phyloP scores from a whole-genome alignment of 2,797 vertebrate genomes.

The Acrocephalus scirpaceus region DNA sequence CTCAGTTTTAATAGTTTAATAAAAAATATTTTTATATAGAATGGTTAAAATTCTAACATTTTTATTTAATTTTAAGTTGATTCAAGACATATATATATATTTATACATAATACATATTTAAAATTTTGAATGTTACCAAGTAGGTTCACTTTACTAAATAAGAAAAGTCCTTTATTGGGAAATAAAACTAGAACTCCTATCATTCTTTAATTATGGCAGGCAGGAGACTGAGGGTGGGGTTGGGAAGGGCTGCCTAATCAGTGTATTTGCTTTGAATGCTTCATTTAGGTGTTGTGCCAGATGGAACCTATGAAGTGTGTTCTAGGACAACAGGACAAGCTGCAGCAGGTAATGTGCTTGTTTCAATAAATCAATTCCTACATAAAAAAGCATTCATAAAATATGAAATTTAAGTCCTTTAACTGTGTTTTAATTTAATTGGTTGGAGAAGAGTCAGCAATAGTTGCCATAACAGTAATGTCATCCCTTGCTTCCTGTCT shows the following conservation, averaged over 20 bases:
- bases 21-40: not conserved
- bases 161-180: not conserved
- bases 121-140: not conserved
- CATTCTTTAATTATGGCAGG: not conserved
- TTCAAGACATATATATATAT: not conserved
- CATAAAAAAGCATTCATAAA: not conserved
- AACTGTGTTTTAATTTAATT: not conserved
- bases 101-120: too few relatives aligned
- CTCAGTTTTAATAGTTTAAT: not conserved
- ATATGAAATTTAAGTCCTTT: not conserved
- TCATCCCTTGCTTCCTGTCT: not conserved
- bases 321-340: slow-evolving; percentile 95
- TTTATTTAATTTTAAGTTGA: not conserved
- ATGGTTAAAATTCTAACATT: not conserved
- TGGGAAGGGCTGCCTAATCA: not conserved
- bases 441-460: not conserved
- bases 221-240: not conserved
- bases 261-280: not conserved
- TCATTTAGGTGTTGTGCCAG: slow-evolving; percentile 91
- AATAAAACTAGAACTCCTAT: not conserved
- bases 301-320: slow-evolving; percentile 98
- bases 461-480: not conserved
- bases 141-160: not conserved
- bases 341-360: slow-evolving; percentile 84
- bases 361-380: not conserved